These are phyloP conservation scores for Timema podura DNA, from an alignment of 2,888 invertebrate genomes.

Conservation along the genomic window DNA sequence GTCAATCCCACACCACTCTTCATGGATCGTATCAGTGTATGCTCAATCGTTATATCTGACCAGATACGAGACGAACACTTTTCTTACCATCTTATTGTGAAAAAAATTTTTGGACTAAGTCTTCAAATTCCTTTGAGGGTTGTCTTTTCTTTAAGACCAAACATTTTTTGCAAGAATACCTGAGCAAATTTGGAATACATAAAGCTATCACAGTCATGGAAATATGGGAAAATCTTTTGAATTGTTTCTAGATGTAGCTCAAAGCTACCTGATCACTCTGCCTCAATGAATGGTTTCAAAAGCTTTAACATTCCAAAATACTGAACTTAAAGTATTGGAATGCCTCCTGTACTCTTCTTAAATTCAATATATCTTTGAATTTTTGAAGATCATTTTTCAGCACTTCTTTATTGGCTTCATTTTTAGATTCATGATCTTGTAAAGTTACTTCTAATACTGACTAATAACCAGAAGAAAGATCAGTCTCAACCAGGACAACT, in stretches of 20 bases:
- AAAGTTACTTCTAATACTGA: too few relatives aligned
- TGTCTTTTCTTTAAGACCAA: neutral
- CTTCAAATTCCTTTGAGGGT: neutral
- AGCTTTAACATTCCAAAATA: neutral
- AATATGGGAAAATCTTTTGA: too few relatives aligned
- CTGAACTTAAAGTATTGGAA: neutral
- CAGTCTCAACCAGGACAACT: neutral
- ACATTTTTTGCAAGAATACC: neutral
- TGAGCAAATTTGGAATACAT: neutral
- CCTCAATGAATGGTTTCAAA: neutral
- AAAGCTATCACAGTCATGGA: neutral
- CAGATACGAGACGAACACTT: neutral
- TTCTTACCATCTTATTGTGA: neutral
- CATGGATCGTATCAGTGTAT: neutral
- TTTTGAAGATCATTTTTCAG: neutral
- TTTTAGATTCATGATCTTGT: neutral
- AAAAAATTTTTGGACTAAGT: neutral
- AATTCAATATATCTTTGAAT: neutral
- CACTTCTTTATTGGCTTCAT: neutral
- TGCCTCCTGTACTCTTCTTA: neutral
- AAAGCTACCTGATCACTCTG: neutral
- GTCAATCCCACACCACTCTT: neutral
- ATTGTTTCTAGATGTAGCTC: neutral
- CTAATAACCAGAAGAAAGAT: too few relatives aligned
- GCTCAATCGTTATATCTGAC: conserved; percentile 3